phyloP scores from a whole-genome alignment of 2,113 vertebrate genomes.

The Felis chaus region DNA sequence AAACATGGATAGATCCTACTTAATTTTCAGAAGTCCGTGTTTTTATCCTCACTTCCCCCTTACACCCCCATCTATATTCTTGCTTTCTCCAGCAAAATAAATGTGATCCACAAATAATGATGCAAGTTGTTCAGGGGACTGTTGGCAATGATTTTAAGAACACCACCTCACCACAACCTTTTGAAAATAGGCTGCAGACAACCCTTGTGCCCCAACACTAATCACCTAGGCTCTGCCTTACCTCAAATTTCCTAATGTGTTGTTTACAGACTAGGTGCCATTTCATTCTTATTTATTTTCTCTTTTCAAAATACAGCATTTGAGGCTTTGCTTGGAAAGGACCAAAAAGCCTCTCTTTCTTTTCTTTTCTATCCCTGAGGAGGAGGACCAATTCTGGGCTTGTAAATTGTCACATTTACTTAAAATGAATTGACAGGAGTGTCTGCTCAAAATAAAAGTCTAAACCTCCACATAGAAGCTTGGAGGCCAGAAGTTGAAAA shows the following conservation, averaged over 20 bases:
- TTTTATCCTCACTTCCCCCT: not conserved
- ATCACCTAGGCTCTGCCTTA: not conserved
- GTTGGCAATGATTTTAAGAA: conserved; percentile 16
- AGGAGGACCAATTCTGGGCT: conserved; percentile 11
- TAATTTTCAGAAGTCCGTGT: not conserved
- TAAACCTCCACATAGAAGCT: conserved; percentile 25
- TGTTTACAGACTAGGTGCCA: conserved; percentile 34
- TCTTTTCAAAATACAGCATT: conserved; percentile 60
- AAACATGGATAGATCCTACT: not conserved
- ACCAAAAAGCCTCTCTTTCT: conserved; percentile 12
- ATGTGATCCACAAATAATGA: not conserved
- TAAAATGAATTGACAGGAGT: conserved; percentile 35
- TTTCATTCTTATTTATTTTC: conserved; percentile 65
- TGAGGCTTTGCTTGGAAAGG: conserved; percentile 35
- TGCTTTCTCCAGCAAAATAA: not conserved
- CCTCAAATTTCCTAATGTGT: not conserved
- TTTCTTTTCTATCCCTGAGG: not conserved
- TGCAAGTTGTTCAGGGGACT: not conserved
- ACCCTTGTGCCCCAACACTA: not conserved
- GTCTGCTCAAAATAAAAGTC: conserved; percentile 60
- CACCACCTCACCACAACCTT: not conserved
- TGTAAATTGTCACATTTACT: conserved; percentile 61
- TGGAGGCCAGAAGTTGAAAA: conserved; percentile 43
- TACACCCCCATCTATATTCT: not conserved
- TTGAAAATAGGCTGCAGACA: conserved; percentile 3